Percentiles rank a stretch among this genome's conserved stretches.
Conservation (phyloP, 2,888 invertebrate species). For the Bhutanitis thaidina region DNA sequence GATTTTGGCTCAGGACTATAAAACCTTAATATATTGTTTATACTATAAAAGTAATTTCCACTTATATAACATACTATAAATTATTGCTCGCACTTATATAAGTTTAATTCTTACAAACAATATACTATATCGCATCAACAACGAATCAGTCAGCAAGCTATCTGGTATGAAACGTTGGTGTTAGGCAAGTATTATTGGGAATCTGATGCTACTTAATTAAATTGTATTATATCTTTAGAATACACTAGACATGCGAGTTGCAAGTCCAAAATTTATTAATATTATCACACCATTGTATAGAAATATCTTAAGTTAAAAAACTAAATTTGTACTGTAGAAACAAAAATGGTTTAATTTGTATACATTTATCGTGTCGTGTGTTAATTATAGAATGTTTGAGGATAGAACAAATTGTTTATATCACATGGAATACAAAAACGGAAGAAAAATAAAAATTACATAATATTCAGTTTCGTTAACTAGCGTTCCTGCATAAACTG, state of each 20-base stretch:
- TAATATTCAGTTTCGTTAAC: neutral
- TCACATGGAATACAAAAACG: too few species aligned
- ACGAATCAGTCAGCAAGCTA: conserved; percentile 18
- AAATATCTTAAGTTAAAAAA: conserved; percentile 1
- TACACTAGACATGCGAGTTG: neutral
- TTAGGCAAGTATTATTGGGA: conserved; percentile 14
- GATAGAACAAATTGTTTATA: too few species aligned
- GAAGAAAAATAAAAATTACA: neutral
- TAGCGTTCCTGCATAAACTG: conserved; percentile 5
- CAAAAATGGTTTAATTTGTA: conserved; percentile 10
- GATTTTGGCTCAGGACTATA: conserved; percentile 19
- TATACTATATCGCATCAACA: conserved; percentile 8
- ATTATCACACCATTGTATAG: too few species aligned
- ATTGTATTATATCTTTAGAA: neutral
- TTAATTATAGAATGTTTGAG: too few species aligned
- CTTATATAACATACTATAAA: conserved; percentile 13
- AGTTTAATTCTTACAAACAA: conserved; percentile 3
- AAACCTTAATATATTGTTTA: conserved; percentile 5
- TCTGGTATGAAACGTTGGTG: conserved; percentile 12
- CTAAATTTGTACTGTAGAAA: conserved; percentile 19
- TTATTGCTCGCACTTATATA: conserved; percentile 17
- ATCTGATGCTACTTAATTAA: neutral
- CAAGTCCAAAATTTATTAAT: neutral
- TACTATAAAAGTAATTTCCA: conserved; percentile 6
- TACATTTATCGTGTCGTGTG: neutral